Conservation (phyloP, 2,888 invertebrate species). For the Gerris lacustris region DNA sequence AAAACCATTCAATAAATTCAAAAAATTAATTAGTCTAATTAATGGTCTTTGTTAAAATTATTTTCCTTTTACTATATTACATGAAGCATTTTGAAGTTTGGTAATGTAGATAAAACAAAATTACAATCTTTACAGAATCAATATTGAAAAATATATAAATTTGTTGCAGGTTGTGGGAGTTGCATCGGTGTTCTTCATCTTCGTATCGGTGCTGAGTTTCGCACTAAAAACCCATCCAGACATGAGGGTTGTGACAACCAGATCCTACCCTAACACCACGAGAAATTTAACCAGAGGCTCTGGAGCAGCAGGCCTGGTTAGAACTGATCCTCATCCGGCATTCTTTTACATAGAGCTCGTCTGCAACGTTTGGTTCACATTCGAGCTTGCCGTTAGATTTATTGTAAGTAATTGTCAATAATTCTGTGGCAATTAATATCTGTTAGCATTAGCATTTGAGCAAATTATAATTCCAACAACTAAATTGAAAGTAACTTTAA, state of each 20-base stretch:
- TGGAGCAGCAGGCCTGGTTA: constrained; percentile 20
- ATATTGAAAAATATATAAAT: no score
- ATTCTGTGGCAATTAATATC: no score
- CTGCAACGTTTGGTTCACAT: constrained; percentile 93
- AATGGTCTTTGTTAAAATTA: no score
- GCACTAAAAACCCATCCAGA: constrained; percentile 92
- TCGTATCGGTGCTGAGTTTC: constrained; percentile 88
- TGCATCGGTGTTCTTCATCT: constrained; percentile 90
- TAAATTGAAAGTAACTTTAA: no score
- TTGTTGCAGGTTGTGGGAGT: constrained; percentile 69
- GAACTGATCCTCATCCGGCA: constrained; percentile 49
- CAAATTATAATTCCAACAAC: no score
- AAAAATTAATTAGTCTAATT: no score
- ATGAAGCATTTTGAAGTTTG: no score
- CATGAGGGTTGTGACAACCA: constrained; percentile 47
- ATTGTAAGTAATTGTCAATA: constrained; percentile 52
- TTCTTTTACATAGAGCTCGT: constrained; percentile 87
- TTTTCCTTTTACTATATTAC: no score
- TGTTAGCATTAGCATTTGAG: no score
- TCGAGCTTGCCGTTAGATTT: constrained; percentile 76
- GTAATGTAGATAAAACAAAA: no score
- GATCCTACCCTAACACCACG: not conserved
- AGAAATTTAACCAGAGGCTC: not conserved
- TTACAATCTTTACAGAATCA: no score
- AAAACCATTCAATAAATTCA: no score